Evolutionary conservation across 2,888 invertebrate species (phyloP), one percentile per base, ranked within the genome.

Genomic region (Theretra japonica): DNA sequence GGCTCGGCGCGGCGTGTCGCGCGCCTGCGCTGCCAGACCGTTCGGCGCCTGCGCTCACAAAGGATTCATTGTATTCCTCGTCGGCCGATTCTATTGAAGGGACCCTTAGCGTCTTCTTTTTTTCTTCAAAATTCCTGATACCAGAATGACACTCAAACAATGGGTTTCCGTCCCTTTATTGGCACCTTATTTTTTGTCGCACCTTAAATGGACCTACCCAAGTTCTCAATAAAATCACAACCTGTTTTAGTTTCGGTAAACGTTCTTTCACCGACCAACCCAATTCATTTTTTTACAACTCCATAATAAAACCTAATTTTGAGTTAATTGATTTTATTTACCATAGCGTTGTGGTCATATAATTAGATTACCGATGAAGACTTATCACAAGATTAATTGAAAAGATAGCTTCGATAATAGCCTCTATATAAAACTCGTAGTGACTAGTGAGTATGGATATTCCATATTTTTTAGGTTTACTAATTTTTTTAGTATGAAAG

Each of bases 141-240:
- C 87, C 87, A 91, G 91, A 92, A 92, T 90, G 93, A 91, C 90
- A 90, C 83, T 85, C 92, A 88, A 90, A 94, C 93, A 94, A 94
- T 92, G 90, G 91, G 90, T 93, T 94, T 94, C 94, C 94, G 94
- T 93, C 93, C 94, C 88, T 94, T 93, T 93, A 94, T 94, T 94
- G 93, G 94, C 94, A 94, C 94, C 94, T 92, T 87, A 90, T 92
- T 94, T 94, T 94, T 94, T 93, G 92, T 91, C 76, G 80, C 82
- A 82, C 84, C 85, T 86, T 89, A 85, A 91, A 92, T 88, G 90
- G 91, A 89, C 88, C 88, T 86, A 89, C 89, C 89, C 88, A 88
- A 88, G 86, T 85, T 88, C 82, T 86, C 84, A 88, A 91, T 86
- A 88, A 88, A 90, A 91, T 89, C 85, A 87, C 89, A 93, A 94